These are phyloP conservation scores for Pseudochromis fuscus DNA, from an alignment of 2,797 vertebrate genomes.

Conservation along the genomic window DNA sequence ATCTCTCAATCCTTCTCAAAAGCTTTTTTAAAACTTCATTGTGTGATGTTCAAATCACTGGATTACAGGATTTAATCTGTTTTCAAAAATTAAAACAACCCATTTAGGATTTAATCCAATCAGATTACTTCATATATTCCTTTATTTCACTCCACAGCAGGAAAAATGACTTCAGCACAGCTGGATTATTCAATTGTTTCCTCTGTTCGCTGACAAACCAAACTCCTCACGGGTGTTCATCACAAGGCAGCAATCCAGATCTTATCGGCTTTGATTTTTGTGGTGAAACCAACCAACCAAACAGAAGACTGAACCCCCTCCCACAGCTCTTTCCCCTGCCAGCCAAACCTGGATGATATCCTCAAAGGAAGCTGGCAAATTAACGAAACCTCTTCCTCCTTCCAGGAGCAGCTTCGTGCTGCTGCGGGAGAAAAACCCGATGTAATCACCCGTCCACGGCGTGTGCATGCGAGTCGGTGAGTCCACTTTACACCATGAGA, in stretches of 20 bases:
- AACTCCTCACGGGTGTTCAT: background rate
- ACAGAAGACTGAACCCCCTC: conserved; percentile 28
- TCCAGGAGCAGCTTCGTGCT: conserved; percentile 20
- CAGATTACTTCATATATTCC: no score
- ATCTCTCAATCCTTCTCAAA: no score
- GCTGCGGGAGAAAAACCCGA: conserved; percentile 27
- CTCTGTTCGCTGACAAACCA: background rate
- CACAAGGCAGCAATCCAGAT: background rate
- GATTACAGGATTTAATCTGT: no score
- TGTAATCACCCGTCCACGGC: conserved; percentile 36
- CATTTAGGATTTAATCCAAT: no score
- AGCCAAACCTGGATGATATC: conserved; percentile 27
- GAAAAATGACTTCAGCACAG: no score
- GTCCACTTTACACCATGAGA: conserved; percentile 14
- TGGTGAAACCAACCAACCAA: conserved; percentile 34
- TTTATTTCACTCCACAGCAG: no score
- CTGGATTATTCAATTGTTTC: background rate
- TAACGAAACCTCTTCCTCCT: conserved; percentile 48
- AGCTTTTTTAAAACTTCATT: no score
- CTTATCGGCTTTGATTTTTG: conserved; percentile 23
- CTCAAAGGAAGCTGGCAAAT: conserved; percentile 52
- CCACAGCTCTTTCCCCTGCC: conserved; percentile 1
- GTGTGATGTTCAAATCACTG: no score
- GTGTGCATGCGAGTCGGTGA: conserved; percentile 7
- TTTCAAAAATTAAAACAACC: no score